phyloP scores from a whole-genome alignment of 2,888 invertebrate species.

The Limenitis camilla region DNA sequence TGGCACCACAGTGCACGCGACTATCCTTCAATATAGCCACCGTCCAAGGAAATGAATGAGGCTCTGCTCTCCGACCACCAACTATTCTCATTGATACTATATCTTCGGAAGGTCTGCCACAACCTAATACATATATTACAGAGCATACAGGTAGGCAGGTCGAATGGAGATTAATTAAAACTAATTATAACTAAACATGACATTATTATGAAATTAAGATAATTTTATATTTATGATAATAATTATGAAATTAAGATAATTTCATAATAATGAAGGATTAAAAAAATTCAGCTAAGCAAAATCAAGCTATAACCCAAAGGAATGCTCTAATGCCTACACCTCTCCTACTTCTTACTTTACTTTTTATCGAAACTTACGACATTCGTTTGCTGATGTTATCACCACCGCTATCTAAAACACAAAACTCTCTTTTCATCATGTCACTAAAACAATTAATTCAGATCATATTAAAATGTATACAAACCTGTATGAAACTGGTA shows the following conservation, averaged over 20 bases:
- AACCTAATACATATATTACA: conserved; percentile 59
- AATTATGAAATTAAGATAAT: no score
- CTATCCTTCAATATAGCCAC: conserved; percentile 64
- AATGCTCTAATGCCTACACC: no score
- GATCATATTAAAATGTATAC: conserved; percentile 17
- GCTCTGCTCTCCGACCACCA: conserved; percentile 63
- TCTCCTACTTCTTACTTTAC: no score
- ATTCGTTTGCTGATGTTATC: background rate
- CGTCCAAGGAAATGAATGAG: conserved; percentile 74
- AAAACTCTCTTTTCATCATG: no score
- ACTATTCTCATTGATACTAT: conserved; percentile 78
- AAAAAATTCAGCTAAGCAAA: no score
- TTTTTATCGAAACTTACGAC: conserved; percentile 4
- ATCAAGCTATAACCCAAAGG: no score
- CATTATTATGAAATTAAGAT: no score
- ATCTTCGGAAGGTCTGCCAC: conserved; percentile 71
- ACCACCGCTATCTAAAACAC: background rate
- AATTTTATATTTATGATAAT: no score
- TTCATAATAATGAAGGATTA: no score
- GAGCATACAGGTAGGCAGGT: background rate
- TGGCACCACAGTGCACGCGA: conserved; percentile 70
- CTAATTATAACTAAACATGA: no score
- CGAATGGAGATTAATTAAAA: no score
- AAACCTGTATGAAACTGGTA: conserved; percentile 36
- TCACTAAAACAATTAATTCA: no score